Evolutionary conservation across 2,888 invertebrate species (phyloP).

Genomic region (Apomyelois bistriatella): DNA sequence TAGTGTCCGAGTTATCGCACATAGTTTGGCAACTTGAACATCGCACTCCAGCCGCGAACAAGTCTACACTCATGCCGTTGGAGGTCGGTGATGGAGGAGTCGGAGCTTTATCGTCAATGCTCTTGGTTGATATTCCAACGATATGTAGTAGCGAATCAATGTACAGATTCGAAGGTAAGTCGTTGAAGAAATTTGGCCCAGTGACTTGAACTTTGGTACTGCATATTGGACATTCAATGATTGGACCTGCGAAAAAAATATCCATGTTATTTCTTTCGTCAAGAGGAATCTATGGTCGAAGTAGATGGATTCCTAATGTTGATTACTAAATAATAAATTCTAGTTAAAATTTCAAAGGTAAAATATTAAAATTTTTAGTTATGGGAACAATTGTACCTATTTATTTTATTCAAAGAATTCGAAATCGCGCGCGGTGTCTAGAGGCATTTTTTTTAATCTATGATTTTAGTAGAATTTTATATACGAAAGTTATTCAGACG

Average conservation of each 20-base stretch:
- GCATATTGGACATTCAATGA: constrained; percentile 81
- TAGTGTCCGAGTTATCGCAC: constrained; percentile 49
- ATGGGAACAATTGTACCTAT: too few relatives aligned
- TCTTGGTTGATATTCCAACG: constrained; percentile 47
- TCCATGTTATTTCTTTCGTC: too few relatives aligned
- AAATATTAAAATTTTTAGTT: too few relatives aligned
- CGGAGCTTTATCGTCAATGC: constrained; percentile 24
- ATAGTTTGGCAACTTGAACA: constrained; percentile 59
- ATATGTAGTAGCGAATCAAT: constrained; percentile 81
- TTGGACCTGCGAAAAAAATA: constrained; percentile 40
- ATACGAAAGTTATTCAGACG: too few relatives aligned
- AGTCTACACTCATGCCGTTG: constrained; percentile 42
- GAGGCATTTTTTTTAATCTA: too few relatives aligned
- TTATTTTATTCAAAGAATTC: too few relatives aligned
- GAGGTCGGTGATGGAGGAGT: constrained; percentile 42
- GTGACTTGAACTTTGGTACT: constrained; percentile 65
- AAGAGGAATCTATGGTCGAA: too few relatives aligned
- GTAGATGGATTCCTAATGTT: too few relatives aligned
- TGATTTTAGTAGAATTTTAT: too few relatives aligned
- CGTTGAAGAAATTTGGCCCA: constrained; percentile 71
- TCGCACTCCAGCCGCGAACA: constrained; percentile 52
- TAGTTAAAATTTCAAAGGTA: too few relatives aligned
- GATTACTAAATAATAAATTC: too few relatives aligned
- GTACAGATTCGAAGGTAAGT: constrained; percentile 84
- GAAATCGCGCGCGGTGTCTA: too few relatives aligned